A percentile compares a stretch with the other conserved stretches of the same genome.
Evolutionary conservation across 2,888 invertebrate species (phyloP).

Genomic region (Caenorhabditis sinica): DNA sequence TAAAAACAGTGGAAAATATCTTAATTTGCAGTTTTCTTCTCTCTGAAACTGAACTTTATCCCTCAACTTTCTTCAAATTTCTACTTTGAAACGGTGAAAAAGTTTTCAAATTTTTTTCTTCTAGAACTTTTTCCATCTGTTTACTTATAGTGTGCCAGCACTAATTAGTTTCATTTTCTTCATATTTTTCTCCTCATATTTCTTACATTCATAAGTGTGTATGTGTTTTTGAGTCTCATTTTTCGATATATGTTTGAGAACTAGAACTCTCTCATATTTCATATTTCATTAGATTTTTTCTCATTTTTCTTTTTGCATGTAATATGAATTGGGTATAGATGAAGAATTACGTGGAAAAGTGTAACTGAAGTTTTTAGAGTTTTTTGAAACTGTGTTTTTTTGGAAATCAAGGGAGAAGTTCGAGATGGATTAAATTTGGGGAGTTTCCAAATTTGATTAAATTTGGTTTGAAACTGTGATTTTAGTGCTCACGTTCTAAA

Average conservation of each 20-base stretch:
- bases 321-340: no score
- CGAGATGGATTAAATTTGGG: no score
- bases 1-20: no score
- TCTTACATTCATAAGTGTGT: neutral
- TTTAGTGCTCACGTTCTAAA: no score
- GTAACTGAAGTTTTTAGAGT: no score
- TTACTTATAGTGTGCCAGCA: neutral
- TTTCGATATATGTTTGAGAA: neutral
- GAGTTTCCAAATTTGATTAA: no score
- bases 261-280: neutral
- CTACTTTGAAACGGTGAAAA: neutral
- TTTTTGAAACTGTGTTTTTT: no score
- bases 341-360: no score
- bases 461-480: no score
- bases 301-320: neutral
- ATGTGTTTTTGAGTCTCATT: neutral
- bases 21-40: no score
- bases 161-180: slow-evolving; percentile 16
- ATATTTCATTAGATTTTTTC: neutral
- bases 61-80: neutral
- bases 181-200: neutral
- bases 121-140: neutral
- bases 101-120: neutral
- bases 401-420: no score
- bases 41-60: no score